Evolutionary conservation across 2,888 invertebrate genomes (phyloP).

Genomic region (Macrosiphum euphorbiae): DNA sequence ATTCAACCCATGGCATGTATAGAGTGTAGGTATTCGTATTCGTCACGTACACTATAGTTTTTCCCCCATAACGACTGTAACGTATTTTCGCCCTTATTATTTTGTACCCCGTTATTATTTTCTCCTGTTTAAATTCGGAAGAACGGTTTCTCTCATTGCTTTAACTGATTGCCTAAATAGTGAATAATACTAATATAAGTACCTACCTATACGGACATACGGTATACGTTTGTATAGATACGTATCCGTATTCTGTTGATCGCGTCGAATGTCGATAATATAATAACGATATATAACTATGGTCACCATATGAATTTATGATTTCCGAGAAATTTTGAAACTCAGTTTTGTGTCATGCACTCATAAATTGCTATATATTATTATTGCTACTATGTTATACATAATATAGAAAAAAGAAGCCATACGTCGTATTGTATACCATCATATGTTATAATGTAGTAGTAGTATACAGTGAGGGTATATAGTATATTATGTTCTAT

Average conservation of each 20-base stretch:
- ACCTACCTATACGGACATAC: too few relatives aligned
- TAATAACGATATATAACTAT: not conserved
- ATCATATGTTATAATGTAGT: not conserved
- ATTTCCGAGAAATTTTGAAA: slow-evolving; percentile 27
- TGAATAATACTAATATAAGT: not conserved
- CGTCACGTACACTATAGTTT: not conserved
- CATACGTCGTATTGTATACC: slow-evolving; percentile 17
- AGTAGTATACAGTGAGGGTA: not conserved
- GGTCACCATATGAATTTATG: not conserved
- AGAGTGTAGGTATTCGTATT: not conserved
- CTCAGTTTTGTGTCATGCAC: not conserved
- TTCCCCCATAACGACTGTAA: slow-evolving; percentile 6
- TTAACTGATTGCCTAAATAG: not conserved
- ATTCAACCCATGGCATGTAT: not conserved
- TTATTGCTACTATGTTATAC: not conserved
- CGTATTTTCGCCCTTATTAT: slow-evolving; percentile 39
- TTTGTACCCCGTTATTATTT: slow-evolving; percentile 20
- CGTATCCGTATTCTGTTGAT: not conserved
- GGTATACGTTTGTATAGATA: not conserved
- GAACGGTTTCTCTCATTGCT: not conserved
- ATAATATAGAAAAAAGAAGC: slow-evolving; percentile 29
- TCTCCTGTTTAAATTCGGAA: not conserved
- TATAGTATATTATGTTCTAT: not conserved
- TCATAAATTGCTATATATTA: not conserved
- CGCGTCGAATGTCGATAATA: not conserved